A percentile compares a stretch with the other conserved stretches of the same genome.
phyloP scores from a whole-genome alignment of 2,888 invertebrate genomes.

The Calameuta pallipes region DNA sequence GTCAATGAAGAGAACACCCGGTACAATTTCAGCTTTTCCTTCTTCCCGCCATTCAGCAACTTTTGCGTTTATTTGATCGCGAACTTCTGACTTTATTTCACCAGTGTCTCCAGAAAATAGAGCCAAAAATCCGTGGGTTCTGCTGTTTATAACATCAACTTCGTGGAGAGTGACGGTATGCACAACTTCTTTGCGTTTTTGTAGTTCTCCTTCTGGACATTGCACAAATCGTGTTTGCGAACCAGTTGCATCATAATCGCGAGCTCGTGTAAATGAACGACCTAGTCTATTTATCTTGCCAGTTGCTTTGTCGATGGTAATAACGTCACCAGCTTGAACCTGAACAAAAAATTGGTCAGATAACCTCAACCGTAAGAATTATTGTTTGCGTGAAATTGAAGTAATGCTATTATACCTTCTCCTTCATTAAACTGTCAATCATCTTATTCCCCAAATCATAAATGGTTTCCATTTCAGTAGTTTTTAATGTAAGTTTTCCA shows the following conservation, averaged over 20 bases:
- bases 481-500: slow-evolving; percentile 96
- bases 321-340: slow-evolving; percentile 94
- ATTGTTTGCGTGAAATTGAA: not conserved
- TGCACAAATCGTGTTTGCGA: slow-evolving; percentile 92
- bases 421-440: slow-evolving; percentile 95
- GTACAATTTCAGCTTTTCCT: slow-evolving; percentile 98
- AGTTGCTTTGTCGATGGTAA: slow-evolving; percentile 98
- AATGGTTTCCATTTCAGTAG: slow-evolving; percentile 99
- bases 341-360: slow-evolving; percentile 43
- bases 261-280: slow-evolving; percentile 93
- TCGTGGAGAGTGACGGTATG: slow-evolving; percentile 99
- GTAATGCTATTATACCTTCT: slow-evolving; percentile 75
- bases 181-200: slow-evolving; percentile 97
- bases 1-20: slow-evolving; percentile 96
- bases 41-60: slow-evolving; percentile 99
- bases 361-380: slow-evolving; percentile 5
- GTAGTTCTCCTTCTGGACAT: slow-evolving; percentile 98
- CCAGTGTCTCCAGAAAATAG: slow-evolving; percentile 99
- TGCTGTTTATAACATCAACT: slow-evolving; percentile 98
- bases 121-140: slow-evolving; percentile 97
- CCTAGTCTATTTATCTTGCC: slow-evolving; percentile 93
- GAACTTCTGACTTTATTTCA: slow-evolving; percentile 96
- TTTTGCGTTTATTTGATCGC: slow-evolving; percentile 97
- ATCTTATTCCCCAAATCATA: slow-evolving; percentile 99
- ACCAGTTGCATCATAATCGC: slow-evolving; percentile 97